phyloP scores from a whole-genome alignment of 2,888 invertebrate genomes.

The Carabus problematicus region DNA sequence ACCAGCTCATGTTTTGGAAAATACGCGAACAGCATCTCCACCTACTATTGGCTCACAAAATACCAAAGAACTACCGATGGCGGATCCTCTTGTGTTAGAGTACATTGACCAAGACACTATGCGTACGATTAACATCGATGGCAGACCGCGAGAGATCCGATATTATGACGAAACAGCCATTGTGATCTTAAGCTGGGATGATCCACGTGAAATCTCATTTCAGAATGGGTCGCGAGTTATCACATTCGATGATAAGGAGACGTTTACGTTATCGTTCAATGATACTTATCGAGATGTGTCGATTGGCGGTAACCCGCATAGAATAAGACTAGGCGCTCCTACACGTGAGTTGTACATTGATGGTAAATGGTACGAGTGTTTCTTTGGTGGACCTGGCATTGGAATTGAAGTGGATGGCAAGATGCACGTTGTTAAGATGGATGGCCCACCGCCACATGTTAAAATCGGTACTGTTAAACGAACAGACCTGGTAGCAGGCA shows the following conservation, averaged over 20 bases:
- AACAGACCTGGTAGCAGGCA: conserved; percentile 83
- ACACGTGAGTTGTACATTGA: conserved; percentile 91
- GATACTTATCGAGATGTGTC: conserved; percentile 76
- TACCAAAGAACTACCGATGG: conserved; percentile 56
- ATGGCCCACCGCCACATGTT: conserved; percentile 93
- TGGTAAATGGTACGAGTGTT: conserved; percentile 87
- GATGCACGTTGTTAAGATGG: conserved; percentile 79
- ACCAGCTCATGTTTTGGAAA: conserved; percentile 30
- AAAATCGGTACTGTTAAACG: conserved; percentile 82
- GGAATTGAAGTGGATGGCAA: conserved; percentile 81
- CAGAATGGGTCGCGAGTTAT: conserved; percentile 79
- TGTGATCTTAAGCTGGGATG: conserved; percentile 84
- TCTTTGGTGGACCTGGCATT: conserved; percentile 88
- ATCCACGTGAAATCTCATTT: conserved; percentile 85
- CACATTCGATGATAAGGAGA: conserved; percentile 78
- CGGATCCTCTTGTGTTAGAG: conserved; percentile 60
- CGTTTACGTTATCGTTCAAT: conserved; percentile 68
- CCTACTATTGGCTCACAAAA: conserved; percentile 43
- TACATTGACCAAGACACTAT: conserved; percentile 73
- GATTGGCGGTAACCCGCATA: conserved; percentile 75
- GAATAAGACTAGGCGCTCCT: conserved; percentile 89
- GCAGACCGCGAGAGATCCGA: conserved; percentile 79
- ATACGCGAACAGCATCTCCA: conserved; percentile 38
- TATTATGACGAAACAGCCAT: conserved; percentile 87
- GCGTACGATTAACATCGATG: conserved; percentile 83